A percentile compares a stretch with the other conserved stretches of the same genome.
phyloP scores from a whole-genome alignment of 2,797 vertebrate species.

The Tokudaia muenninki region DNA sequence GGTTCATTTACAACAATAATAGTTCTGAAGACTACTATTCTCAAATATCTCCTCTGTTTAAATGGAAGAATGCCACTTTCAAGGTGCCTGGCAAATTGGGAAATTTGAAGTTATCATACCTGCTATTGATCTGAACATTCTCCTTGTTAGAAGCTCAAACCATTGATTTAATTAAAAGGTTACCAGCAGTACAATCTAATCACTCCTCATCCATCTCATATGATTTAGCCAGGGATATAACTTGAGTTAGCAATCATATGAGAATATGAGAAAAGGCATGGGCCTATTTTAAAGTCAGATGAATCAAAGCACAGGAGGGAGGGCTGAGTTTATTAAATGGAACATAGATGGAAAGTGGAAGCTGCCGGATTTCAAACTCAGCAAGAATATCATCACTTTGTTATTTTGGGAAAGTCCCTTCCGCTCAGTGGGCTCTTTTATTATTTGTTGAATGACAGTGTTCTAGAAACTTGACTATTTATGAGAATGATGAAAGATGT shows the following conservation, averaged over 20 bases:
- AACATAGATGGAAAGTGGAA: background rate
- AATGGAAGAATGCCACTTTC: background rate
- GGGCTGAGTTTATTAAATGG: background rate
- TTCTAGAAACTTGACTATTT: background rate
- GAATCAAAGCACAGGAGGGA: slow-evolving; percentile 55
- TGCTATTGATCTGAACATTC: slow-evolving; percentile 60
- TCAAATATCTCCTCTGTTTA: background rate
- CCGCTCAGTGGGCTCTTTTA: background rate
- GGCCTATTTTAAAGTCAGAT: slow-evolving; percentile 22
- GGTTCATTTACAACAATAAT: slow-evolving; percentile 3
- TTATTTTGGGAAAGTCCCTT: slow-evolving; percentile 5
- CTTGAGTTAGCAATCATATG: slow-evolving; percentile 19
- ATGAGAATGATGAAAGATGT: background rate
- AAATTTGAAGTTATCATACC: background rate
- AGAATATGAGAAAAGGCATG: background rate
- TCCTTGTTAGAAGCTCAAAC: slow-evolving; percentile 56
- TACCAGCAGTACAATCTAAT: slow-evolving; percentile 53
- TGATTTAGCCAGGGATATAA: slow-evolving; percentile 53
- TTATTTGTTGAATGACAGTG: background rate
- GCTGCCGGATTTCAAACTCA: slow-evolving; percentile 24
- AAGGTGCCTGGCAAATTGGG: background rate
- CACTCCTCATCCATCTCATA: slow-evolving; percentile 18
- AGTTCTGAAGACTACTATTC: background rate
- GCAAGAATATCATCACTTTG: background rate
- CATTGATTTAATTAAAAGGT: slow-evolving; percentile 76